Evolutionary conservation across 2,888 invertebrate genomes (phyloP).

Genomic region (Chaetogeoica ovagalla): DNA sequence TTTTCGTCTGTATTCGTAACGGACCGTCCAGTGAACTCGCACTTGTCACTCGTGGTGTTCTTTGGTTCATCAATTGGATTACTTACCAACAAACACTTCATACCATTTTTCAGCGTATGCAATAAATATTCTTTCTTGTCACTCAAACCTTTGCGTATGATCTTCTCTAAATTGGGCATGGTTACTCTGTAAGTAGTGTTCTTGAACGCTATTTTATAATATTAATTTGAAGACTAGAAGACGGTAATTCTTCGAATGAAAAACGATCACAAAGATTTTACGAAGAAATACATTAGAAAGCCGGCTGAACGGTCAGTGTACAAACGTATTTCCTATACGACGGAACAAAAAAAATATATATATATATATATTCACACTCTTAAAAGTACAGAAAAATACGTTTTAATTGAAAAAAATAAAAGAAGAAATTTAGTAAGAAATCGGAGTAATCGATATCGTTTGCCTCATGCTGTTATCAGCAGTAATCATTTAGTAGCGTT

Average conservation of each 20-base stretch:
- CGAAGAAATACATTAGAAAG: too few species aligned
- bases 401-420: too few species aligned
- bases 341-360: too few species aligned
- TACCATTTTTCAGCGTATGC: conserved; percentile 38
- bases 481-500: too few species aligned
- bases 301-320: background rate
- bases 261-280: background rate
- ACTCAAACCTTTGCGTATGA: conserved; percentile 39
- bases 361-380: too few species aligned
- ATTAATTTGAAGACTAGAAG: background rate
- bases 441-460: background rate
- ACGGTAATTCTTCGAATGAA: background rate
- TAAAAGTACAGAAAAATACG: too few species aligned
- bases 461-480: background rate
- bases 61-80: conserved; percentile 6
- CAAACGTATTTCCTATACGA: background rate
- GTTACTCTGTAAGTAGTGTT: background rate
- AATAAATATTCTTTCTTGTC: conserved; percentile 42
- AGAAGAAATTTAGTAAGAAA: background rate
- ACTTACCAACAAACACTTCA: conserved; percentile 39
- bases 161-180: conserved; percentile 29
- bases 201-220: background rate
- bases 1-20: background rate
- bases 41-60: background rate
- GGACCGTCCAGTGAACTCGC: background rate